phyloP scores from a whole-genome alignment of 2,888 invertebrate species.

The Sarcophaga variegata region DNA sequence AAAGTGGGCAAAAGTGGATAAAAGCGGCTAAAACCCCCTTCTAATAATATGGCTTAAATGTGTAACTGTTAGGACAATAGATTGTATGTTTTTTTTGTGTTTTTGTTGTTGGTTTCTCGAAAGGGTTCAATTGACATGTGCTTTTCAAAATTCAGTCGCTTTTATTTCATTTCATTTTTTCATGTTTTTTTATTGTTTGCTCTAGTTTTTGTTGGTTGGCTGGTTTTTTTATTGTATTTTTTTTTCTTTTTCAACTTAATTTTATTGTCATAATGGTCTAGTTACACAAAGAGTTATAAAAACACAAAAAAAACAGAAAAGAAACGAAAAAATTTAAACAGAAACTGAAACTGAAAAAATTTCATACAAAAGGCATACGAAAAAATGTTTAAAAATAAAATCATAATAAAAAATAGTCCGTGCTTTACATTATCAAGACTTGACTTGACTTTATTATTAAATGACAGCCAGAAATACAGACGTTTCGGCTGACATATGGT shows the following conservation, averaged over 20 bases:
- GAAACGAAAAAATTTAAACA: neutral
- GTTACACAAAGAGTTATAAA: slow-evolving; percentile 15
- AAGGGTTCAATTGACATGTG: slow-evolving; percentile 48
- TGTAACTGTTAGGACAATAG: neutral
- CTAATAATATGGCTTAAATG: neutral
- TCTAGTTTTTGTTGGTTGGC: slow-evolving; percentile 30
- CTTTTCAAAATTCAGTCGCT: slow-evolving; percentile 4
- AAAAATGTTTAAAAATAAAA: no score
- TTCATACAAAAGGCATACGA: no score
- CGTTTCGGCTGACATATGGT: no score
- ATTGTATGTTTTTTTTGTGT: neutral
- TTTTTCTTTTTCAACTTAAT: slow-evolving; percentile 18
- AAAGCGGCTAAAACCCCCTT: neutral
- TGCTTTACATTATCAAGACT: no score
- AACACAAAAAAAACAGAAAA: neutral
- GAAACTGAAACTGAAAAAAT: no score
- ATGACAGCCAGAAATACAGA: no score
- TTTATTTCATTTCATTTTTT: neutral
- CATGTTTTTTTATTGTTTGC: slow-evolving; percentile 32
- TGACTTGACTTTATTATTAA: no score
- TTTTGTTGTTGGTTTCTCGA: slow-evolving; percentile 11
- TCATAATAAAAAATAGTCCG: no score
- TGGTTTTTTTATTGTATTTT: neutral
- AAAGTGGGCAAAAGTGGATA: neutral
- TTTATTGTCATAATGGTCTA: slow-evolving; percentile 46